Percentiles rank a stretch among this genome's conserved stretches.
These are phyloP conservation scores for Seriola aureovittata DNA, from an alignment of 2,113 vertebrate genomes.

Conservation along the genomic window DNA sequence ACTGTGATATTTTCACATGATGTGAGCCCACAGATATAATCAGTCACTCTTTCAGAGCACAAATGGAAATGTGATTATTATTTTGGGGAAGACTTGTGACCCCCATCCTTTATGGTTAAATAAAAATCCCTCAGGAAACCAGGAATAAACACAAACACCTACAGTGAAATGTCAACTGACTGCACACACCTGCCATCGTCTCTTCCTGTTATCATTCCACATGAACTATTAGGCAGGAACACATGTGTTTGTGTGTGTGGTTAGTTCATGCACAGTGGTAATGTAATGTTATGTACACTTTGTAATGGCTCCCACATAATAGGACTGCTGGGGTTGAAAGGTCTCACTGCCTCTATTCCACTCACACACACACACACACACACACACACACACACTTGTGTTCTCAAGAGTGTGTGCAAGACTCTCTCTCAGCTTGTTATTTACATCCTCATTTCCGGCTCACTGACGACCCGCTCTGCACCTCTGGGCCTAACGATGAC, in stretches of 20 bases:
- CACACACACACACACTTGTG: conserved; percentile 9
- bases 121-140: no score
- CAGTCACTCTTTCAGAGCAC: no score
- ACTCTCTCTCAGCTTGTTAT: conserved; percentile 32
- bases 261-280: conserved; percentile 16
- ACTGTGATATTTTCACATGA: no score
- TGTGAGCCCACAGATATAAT: no score
- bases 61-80: no score
- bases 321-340: conserved; percentile 20
- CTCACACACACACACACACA: background rate
- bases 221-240: background rate
- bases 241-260: background rate
- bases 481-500: conserved; percentile 31
- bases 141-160: background rate
- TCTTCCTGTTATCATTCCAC: conserved; percentile 31
- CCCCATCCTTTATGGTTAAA: no score
- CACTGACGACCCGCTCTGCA: conserved; percentile 10
- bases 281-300: conserved; percentile 38
- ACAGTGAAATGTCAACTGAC: background rate
- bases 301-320: conserved; percentile 44
- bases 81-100: no score
- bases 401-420: conserved; percentile 3
- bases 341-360: background rate
- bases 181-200: background rate
- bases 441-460: conserved; percentile 58